These are phyloP conservation scores for Spialia ferax DNA, from an alignment of 2,888 invertebrate genomes.

Conservation along the genomic window DNA sequence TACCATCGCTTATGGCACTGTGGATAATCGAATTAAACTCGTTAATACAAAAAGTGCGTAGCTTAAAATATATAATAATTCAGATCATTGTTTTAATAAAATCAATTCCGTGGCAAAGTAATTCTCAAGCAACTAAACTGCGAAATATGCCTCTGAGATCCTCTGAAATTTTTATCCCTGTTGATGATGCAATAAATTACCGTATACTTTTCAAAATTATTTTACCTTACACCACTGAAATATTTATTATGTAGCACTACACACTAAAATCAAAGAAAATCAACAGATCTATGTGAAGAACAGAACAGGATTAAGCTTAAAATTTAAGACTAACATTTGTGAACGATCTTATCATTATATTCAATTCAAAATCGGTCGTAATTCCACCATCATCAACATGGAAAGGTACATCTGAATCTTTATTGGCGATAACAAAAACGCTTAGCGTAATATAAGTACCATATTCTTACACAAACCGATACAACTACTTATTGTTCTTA, in stretches of 20 bases:
- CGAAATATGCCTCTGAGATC: slow-evolving; percentile 45
- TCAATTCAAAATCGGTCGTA: not conserved
- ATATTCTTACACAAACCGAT: slow-evolving; percentile 65
- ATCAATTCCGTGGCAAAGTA: slow-evolving; percentile 48
- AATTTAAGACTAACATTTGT: not conserved
- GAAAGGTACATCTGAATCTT: slow-evolving; percentile 38
- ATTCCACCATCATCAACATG: slow-evolving; percentile 38
- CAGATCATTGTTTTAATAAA: slow-evolving; percentile 56
- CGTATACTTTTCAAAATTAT: not conserved
- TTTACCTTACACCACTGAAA: not conserved
- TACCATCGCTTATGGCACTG: slow-evolving; percentile 58
- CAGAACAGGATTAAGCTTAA: not conserved
- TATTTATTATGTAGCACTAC: not conserved
- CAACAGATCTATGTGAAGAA: not conserved
- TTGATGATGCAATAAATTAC: slow-evolving; percentile 12
- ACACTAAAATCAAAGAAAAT: not conserved
- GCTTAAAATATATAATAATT: slow-evolving; percentile 46
- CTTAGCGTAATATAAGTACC: slow-evolving; percentile 67
- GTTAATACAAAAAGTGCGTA: slow-evolving; percentile 44
- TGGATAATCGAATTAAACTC: slow-evolving; percentile 43
- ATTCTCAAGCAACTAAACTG: slow-evolving; percentile 34
- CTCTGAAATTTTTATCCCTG: slow-evolving; percentile 30
- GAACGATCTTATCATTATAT: not conserved
- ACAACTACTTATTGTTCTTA: slow-evolving; percentile 85
- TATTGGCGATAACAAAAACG: slow-evolving; percentile 64